Evolutionary conservation across 23 tunicate species (phyloP).

Genomic region (Ciona savignyi): DNA sequence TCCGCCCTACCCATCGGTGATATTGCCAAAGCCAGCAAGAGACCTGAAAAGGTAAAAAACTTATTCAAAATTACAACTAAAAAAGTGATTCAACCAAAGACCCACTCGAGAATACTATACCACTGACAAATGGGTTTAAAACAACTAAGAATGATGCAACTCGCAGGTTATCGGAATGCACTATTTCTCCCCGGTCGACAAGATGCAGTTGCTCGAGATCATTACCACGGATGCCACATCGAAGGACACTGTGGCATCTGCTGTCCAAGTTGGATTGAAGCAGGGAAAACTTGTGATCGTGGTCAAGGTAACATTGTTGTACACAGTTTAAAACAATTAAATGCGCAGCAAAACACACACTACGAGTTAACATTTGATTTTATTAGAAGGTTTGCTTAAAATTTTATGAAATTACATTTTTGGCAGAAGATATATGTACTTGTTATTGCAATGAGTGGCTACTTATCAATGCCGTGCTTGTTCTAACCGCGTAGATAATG

Average conservation of each 20-base stretch:
- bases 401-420: no score
- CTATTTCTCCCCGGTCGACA: slow-evolving; percentile 95
- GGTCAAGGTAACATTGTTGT: slow-evolving; percentile 96
- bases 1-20: slow-evolving; percentile 90
- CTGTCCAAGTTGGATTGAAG: slow-evolving; percentile 93
- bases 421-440: no score
- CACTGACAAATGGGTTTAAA: not conserved
- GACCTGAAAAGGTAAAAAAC: slow-evolving; percentile 85
- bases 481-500: no score
- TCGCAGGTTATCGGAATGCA: slow-evolving; percentile 93
- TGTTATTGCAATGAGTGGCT: no score
- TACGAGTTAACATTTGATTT: no score
- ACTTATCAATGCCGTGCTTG: no score
- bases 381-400: no score
- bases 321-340: no score
- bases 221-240: slow-evolving; percentile 95
- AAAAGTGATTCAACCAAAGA: no score
- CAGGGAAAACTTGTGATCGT: slow-evolving; percentile 91
- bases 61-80: no score
- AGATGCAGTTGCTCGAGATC: slow-evolving; percentile 92
- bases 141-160: not conserved
- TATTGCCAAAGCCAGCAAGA: slow-evolving; percentile 89
- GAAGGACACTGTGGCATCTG: slow-evolving; percentile 87
- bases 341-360: no score
- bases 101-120: not conserved